Base-by-base conservation (phyloP, 1,140 invertebrate genomes). In the Pogonus chalceus region DNA sequence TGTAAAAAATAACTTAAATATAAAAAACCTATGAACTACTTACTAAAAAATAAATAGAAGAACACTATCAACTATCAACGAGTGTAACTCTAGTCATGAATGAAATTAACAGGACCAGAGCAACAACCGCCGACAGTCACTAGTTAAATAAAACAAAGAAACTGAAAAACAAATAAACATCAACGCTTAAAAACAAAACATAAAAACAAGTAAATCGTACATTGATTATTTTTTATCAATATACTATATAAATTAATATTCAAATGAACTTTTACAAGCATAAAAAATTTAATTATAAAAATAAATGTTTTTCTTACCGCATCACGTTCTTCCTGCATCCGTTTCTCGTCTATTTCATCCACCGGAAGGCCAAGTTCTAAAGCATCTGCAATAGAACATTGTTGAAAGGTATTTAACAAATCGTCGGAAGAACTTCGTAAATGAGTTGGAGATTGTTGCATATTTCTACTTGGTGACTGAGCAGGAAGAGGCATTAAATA, bases 301-400 rank as follows among this genome's bases (percentile, higher is more conserved):
- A n/a, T 35, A 51, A 51, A 2, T 43, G 4, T 7, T 31, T 16
- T 2, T 47, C 52, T 39, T 50, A 67, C 68, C 22, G 78, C 80
- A 69, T 82, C 80, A 54, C 70, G 72, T 59, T 81, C 78, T 61
- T 82, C 79, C 65, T 82, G 80, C 50, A 78, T 75, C 50, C 79
- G 60, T 56, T 78, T 72, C 60, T 79, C 76, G 43, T 76, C 71
- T 23, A 81, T 62, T 65, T 81, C 79, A 56, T 73, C 68, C 21
- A 74, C 59, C 10, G 79, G 78, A 14, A 82, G 56, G 1, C 79
- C 78, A 20, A 61, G 39, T 55, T 77, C 72, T 37, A 55, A 58
- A 46, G 69, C 55, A 46, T 67, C 64, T 43, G 37, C 37, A 43
- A 43, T 43, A 16, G 37, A 43, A 43, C 37, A 43, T 18, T 43